phyloP scores from a whole-genome alignment of 2,113 vertebrate genomes.

The Ammodramus savannarum region DNA sequence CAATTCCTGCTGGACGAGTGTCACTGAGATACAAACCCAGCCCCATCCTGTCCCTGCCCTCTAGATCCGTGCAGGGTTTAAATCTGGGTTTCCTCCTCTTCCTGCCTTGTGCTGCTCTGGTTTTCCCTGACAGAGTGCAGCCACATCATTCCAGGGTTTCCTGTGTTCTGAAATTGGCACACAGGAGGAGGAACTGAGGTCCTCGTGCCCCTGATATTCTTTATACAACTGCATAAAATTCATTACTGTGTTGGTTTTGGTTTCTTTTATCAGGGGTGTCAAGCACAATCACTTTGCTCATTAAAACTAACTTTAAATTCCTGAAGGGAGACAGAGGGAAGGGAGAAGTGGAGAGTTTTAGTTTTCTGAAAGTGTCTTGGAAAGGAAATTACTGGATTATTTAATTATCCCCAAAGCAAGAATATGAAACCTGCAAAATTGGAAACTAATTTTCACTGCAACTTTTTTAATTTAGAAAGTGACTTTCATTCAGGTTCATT shows the following conservation, averaged over 20 bases:
- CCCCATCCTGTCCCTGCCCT: not conserved
- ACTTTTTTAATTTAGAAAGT: not conserved
- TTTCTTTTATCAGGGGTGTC: not conserved
- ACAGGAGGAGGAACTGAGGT: not conserved
- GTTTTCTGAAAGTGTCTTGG: not conserved
- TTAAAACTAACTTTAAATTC: not conserved
- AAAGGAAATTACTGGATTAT: not conserved
- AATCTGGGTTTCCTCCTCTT: not conserved
- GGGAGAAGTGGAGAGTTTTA: not conserved
- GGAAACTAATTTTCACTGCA: not conserved
- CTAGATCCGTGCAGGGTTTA: not conserved
- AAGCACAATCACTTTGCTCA: not conserved
- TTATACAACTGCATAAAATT: not conserved
- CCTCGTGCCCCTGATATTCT: fast-evolving
- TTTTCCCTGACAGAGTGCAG: not conserved
- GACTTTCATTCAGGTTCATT: not conserved
- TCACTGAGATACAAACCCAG: not conserved
- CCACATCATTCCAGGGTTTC: not conserved
- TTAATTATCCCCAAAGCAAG: not conserved
- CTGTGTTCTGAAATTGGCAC: not conserved
- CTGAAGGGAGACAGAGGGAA: not conserved
- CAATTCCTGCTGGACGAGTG: not conserved
- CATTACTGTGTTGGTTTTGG: not conserved
- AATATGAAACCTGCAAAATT: not conserved
- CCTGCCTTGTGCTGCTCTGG: fast-evolving